Base-by-base conservation (phyloP, 1,140 invertebrate species). In the Metaphire vulgaris region DNA sequence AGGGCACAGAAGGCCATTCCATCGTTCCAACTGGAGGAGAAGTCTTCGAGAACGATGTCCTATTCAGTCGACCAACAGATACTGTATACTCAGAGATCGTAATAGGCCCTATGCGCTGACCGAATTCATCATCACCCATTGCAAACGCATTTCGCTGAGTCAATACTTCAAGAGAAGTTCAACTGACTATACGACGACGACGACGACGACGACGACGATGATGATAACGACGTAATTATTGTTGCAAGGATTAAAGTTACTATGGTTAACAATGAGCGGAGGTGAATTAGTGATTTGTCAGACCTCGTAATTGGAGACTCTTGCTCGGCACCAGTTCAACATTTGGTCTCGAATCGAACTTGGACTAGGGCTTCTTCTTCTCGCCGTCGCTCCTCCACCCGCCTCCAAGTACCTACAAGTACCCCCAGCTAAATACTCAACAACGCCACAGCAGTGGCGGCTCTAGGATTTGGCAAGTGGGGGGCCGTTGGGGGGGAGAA, bases 1-100 rank as follows among this genome's bases (percentile, higher is more conserved):
- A 78, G 65, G n/a, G 75, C 77, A 76, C 77, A 78, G 70, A 78
- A 78, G 16, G 77, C 77, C 31, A 78, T 21, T 16, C 77, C 77
- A 69, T 78, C 41, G n/a, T 2, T 70, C 77, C 77, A 78, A 65
- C 72, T 75, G 31, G 64, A 16, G 0, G 77, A 73, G 70, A 76
- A 76, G 34, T 78, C 71, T 30, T 73, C 75, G 1, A 79, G 73
- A n/a, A 64, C 41, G 6, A 79, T 65, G 74, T 79, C 76, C 16
- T 74, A 33, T n/a, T n/a, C n/a, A n/a, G n/a, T n/a, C n/a, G n/a
- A n/a, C n/a, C n/a, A n/a, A n/a, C n/a, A n/a, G n/a, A n/a, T n/a
- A n/a, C n/a, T n/a, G n/a, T n/a, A n/a, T n/a, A n/a, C n/a, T n/a
- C n/a, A n/a, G n/a, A n/a, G n/a, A n/a, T n/a, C n/a, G n/a, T n/a